These are phyloP conservation scores for Synanthedon tipuliformis DNA, from an alignment of 2,888 invertebrate species.

Conservation along the genomic window DNA sequence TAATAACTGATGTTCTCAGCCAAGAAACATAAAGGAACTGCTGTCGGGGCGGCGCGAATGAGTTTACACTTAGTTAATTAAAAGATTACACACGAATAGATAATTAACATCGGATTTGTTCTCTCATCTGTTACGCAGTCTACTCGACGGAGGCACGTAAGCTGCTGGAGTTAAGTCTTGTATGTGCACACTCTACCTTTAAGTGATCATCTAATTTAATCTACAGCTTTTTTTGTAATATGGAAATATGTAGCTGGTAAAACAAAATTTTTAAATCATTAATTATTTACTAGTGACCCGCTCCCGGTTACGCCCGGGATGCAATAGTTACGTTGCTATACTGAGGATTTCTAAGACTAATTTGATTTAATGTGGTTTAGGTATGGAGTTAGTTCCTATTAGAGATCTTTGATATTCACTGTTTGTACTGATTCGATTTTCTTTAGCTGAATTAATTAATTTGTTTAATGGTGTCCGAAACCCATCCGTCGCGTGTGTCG, in stretches of 20 bases:
- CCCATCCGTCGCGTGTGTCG: background rate
- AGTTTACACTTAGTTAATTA: constrained; percentile 60
- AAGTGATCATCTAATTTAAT: too few species aligned
- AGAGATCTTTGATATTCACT: background rate
- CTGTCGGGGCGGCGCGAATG: constrained; percentile 32
- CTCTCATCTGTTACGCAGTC: constrained; percentile 45
- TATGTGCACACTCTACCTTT: background rate
- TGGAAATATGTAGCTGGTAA: too few species aligned
- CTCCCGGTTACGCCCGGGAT: too few species aligned
- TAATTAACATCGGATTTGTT: constrained; percentile 58
- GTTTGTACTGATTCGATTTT: background rate
- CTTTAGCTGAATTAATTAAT: background rate
- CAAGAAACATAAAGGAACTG: constrained; percentile 23
- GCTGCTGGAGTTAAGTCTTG: constrained; percentile 21
- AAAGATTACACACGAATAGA: constrained; percentile 61
- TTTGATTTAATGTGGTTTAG: too few species aligned
- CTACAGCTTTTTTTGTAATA: too few species aligned
- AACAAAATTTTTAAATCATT: too few species aligned
- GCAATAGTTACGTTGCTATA: too few species aligned
- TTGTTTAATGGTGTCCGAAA: too few species aligned
- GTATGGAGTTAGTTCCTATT: too few species aligned
- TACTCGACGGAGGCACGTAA: constrained; percentile 16
- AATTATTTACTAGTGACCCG: too few species aligned
- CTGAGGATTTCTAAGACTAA: too few species aligned
- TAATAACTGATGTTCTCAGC: constrained; percentile 3